Conservation (phyloP, 1,140 invertebrate genomes). For the Drosophila simulans region DNA sequence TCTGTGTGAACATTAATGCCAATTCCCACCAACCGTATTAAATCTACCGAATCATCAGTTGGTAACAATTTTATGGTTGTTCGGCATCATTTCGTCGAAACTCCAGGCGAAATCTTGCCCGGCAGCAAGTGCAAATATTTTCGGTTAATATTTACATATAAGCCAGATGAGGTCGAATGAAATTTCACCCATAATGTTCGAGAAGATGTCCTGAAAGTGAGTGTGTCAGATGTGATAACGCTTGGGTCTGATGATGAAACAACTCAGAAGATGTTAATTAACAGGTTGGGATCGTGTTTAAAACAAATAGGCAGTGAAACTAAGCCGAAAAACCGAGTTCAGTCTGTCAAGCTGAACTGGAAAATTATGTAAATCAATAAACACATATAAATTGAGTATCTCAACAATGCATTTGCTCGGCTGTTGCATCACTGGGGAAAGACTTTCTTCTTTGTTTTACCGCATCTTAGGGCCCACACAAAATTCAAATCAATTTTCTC, state of each 20-base stretch:
- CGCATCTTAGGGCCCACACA: not conserved
- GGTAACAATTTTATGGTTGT: conserved; percentile 13
- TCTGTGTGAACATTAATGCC: not conserved
- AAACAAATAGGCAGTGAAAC: conserved; percentile 59
- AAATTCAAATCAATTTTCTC: conserved; percentile 34
- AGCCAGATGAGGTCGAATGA: conserved; percentile 19
- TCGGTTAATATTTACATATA: conserved; percentile 46
- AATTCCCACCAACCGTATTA: not conserved
- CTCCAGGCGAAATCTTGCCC: conserved; percentile 51
- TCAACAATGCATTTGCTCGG: conserved; percentile 38
- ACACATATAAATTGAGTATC: conserved; percentile 28
- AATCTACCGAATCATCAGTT: conserved; percentile 11
- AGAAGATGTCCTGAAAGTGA: conserved; percentile 37
- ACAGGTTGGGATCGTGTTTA: conserved; percentile 16
- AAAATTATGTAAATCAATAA: conserved; percentile 62
- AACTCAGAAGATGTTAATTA: conserved; percentile 67
- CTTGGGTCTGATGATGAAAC: conserved; percentile 33
- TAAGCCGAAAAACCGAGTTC: conserved; percentile 61
- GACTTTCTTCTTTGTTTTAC: conserved; percentile 52
- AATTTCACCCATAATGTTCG: conserved; percentile 42
- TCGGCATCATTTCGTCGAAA: conserved; percentile 36
- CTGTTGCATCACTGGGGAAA: conserved; percentile 61
- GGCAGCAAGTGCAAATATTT: conserved; percentile 55
- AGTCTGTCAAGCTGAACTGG: conserved; percentile 24
- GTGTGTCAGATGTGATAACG: conserved; percentile 47